phyloP scores from a whole-genome alignment of 2,888 invertebrate species.

The Stegophylla sp. region DNA sequence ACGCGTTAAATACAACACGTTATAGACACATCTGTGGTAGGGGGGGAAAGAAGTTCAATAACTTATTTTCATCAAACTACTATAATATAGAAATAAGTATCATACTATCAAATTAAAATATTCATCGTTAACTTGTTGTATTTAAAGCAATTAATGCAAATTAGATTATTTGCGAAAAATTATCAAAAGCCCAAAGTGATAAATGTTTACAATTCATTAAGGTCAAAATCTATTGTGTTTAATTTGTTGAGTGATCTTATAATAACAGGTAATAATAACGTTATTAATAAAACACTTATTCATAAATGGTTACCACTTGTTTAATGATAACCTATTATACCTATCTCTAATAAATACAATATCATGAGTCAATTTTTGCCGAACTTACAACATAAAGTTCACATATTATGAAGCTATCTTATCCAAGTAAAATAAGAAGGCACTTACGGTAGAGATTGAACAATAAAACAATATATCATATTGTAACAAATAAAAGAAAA shows the following conservation, averaged over 20 bases:
- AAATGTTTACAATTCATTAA: background rate
- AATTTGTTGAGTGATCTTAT: constrained; percentile 6
- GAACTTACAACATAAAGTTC: constrained; percentile 1
- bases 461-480: too few relatives aligned
- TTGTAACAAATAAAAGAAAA: too few relatives aligned
- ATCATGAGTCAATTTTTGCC: background rate
- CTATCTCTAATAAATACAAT: background rate
- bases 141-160: background rate
- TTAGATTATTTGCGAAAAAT: background rate
- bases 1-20: too few relatives aligned
- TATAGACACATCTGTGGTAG: too few relatives aligned
- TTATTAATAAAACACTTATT: background rate
- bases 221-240: background rate
- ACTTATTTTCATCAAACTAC: too few relatives aligned
- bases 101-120: too few relatives aligned
- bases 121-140: background rate
- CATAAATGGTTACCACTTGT: background rate
- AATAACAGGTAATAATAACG: constrained; percentile 8
- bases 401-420: background rate
- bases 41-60: too few relatives aligned
- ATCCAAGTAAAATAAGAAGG: background rate
- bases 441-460: too few relatives aligned
- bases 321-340: background rate
- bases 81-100: too few relatives aligned
- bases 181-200: background rate